Evolutionary conservation across 2,113 vertebrate species (phyloP), one percentile per base, ranked within the genome.

Genomic region (Pomatostomus ruficeps): DNA sequence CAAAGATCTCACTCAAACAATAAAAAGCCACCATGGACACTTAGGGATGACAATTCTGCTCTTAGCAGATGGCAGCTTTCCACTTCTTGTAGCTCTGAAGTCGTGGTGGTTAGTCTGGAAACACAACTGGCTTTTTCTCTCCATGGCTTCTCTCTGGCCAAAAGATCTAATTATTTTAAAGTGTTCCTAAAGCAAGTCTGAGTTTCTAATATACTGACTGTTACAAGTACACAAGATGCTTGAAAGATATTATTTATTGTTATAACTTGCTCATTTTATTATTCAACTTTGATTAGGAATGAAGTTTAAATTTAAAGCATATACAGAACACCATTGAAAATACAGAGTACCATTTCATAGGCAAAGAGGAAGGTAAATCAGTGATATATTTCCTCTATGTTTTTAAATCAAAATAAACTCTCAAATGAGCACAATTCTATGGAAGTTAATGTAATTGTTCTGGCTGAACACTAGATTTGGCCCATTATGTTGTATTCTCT

Each of bases 401-500:
- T 91, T 92, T 65, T 28, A 58, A 88, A 93, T 26, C 20, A 89
- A 92, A 88, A 68, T 57, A 77, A 85, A 38, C 42, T 54, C 38
- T 86, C n/a, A 89, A 91, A 88, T 73, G 49, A 75, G 22, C 38
- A 83, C 33, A 83, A 4, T 70, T 95, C 67, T 58, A 38, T 25
- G 36, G 49, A 93, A 91, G 13, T 57, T 86, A 91, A 74, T 83
- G 51, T 84, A 91, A 86, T 89, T 93, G 42, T 90, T 93, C 76
- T 89, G 49, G 17, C 29, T 76, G 81, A 87, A 91, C 79, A 65
- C 35, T 93, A 68, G 62, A 93, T 97, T 96, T 95, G 93, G 58
- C 81, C 89, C 89, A 91, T 95, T 91, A 80, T 88, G 42, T 95
- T 79, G 31, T 62, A 91, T 94, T 95, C 61, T 93, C 14, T 76